These are phyloP conservation scores for Atrina japonica DNA, from an alignment of 2,888 invertebrate genomes.

Conservation along the genomic window DNA sequence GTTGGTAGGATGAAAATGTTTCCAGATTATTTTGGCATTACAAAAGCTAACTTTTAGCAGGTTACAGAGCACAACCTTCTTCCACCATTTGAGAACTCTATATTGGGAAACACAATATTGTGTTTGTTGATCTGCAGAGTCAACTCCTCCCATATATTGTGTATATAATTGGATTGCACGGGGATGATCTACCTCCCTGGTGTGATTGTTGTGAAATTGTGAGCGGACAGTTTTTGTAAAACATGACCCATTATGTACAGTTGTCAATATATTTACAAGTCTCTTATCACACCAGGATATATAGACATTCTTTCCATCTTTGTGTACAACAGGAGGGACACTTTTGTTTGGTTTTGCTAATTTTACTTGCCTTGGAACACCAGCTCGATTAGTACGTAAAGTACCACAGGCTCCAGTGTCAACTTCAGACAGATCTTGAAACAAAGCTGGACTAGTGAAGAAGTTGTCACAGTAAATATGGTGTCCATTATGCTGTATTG, in stretches of 20 bases:
- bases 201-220: slow-evolving; percentile 6
- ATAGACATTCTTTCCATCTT: slow-evolving; percentile 5
- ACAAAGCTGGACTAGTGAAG: slow-evolving; percentile 20
- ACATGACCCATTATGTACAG: slow-evolving; percentile 20
- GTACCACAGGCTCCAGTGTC: slow-evolving; percentile 29
- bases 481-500: slow-evolving; percentile 5
- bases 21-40: slow-evolving; percentile 38
- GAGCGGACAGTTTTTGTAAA: slow-evolving; percentile 23
- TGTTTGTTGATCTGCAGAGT: slow-evolving; percentile 25
- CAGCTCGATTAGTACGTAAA: slow-evolving; percentile 18
- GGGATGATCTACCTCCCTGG: slow-evolving; percentile 9
- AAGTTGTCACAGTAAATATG: slow-evolving; percentile 34
- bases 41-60: slow-evolving; percentile 34
- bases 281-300: slow-evolving; percentile 11
- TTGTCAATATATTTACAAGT: slow-evolving; percentile 20
- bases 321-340: neutral
- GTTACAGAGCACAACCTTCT: slow-evolving; percentile 38
- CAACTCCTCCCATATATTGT: slow-evolving; percentile 33
- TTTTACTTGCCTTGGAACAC: slow-evolving; percentile 16
- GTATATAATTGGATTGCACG: slow-evolving; percentile 23
- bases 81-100: slow-evolving; percentile 44
- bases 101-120: slow-evolving; percentile 11
- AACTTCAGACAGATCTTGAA: slow-evolving; percentile 2
- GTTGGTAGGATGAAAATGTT: slow-evolving; percentile 8
- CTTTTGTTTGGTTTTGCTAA: neutral